These are phyloP conservation scores for Lutjanus argentimaculatus DNA, from an alignment of 2,797 vertebrate genomes.

Conservation along the genomic window DNA sequence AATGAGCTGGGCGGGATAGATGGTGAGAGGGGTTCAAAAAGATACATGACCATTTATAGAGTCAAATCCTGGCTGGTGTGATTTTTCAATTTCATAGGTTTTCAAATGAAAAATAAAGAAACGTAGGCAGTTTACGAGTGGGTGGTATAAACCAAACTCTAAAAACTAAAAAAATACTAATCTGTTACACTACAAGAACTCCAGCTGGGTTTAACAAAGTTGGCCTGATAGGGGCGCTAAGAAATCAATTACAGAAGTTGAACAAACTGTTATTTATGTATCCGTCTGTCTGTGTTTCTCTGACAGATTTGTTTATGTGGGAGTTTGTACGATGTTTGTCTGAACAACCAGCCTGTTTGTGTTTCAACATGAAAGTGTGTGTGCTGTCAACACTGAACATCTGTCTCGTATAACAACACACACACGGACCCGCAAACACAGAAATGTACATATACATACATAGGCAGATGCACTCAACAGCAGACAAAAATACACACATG, in stretches of 20 bases:
- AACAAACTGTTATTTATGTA: conserved; percentile 1
- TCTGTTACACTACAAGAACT: neutral
- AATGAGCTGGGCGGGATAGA: conserved; percentile 5
- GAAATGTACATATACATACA: neutral
- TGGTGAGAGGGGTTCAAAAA: neutral
- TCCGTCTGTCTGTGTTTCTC: neutral
- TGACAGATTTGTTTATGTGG: conserved; percentile 26
- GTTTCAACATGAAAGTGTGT: conserved; percentile 3
- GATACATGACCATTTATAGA: conserved; percentile 31
- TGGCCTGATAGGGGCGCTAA: neutral
- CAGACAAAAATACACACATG: neutral
- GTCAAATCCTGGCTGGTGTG: conserved; percentile 16
- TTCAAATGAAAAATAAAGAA: neutral
- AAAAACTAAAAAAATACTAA: neutral
- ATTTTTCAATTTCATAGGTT: neutral
- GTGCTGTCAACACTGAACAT: conserved; percentile 28
- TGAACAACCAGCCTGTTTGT: conserved; percentile 27
- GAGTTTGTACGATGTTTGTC: conserved; percentile 16
- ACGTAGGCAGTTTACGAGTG: neutral
- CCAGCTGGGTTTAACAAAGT: neutral
- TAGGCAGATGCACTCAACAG: neutral
- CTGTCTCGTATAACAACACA: conserved; percentile 34
- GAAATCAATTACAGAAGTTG: conserved; percentile 1
- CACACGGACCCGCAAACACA: neutral
- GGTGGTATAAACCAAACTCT: neutral